Evolutionary conservation across 2,113 vertebrate genomes (phyloP), one percentile per base, ranked within the genome.

Genomic region (Neolamprologus falcicula): DNA sequence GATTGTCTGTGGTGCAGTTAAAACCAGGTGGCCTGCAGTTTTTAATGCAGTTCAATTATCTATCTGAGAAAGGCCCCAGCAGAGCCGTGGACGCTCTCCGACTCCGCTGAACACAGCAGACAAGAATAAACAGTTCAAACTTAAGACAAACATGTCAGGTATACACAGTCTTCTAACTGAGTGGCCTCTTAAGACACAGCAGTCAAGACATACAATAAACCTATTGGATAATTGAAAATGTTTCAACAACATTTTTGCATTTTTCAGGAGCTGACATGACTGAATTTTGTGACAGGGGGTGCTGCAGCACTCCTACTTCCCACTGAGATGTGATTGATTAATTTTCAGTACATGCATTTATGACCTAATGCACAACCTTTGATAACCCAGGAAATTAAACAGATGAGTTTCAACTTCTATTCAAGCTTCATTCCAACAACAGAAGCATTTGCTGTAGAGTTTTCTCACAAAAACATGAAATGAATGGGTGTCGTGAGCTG

Each of bases 1-100:
- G 61, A 37, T 68, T 37, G 33, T 68, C 61, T 68, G 19, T 68
- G 33, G 61, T 68, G 61, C 61, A 68, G 61, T 68, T 13, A 68
- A 68, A 37, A 37, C 61, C 33, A 21, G 33, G 0, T 37, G 61
- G 33, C 33, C 61, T 68, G 61, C 11, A 68, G 61, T 37, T 68
- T 68, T 68, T 21, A 68, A 68, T 37, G 33, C 19, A 1, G 19
- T 68, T 68, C 61, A 37, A 37, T 68, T 68, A 68, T 40, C 35
- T 21, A 40, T 40, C 11, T 40, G 33, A 68, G 63, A 14, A 9
- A 68, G 35, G 3, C 63, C 33, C 33, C 63, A 40, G 11, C 63
- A 40, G 33, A 68, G 63, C 7, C 19, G 4, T 68, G 19, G 31
- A 19, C 0, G 31, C 2, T 37, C 3, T 7, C 31, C 7, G 2